Evolutionary conservation across 2,797 vertebrate species (phyloP), one percentile per base, ranked within the genome.

Genomic region (Sebastes melanostomus): DNA sequence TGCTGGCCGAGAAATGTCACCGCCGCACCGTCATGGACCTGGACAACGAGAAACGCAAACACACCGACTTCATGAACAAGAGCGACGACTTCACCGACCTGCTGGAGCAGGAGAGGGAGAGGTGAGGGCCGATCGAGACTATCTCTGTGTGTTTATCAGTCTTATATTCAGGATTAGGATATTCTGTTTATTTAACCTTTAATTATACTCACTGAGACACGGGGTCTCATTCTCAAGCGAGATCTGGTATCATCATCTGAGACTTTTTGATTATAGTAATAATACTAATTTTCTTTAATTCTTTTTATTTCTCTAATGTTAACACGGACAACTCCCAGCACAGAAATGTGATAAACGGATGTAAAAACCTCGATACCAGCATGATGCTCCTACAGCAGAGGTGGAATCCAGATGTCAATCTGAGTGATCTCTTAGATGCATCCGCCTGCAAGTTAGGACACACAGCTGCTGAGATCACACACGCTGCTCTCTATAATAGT

Each of bases 21-120:
- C 92, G 98, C 1, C 96, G 97, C 72, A 99, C 98, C 0, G 97
- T 99, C 75, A 93, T 92, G 0, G 97, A 99, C 78, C 91, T 99
- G 27, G 97, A 99, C 87, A 96, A 90, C 0, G 98, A 99, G 94
- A 99, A 98, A 42, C 95, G 92, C 55, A 99, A 98, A 66, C 98
- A 99, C 72, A 86, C 92, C 0, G 98, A 99, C 94, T 99, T 98
- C 95, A 99, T 99, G 95, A 96, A 94, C 94, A 99, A 99, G 95
- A 99, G 98, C 0, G 98, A 99, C 20, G 98, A 99, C 93, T 99
- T 99, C 91, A 99, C 98, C 91, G 96, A 97, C 93, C 96, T 99
- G 90, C 95, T 99, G 96, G 98, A 99, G 86, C 97, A 98, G 91
- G 98, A 99, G 89, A 91, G 98, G 34, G 98, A 98, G 94, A 97